Evolutionary conservation across 2,113 vertebrate species (phyloP), one percentile per base, ranked within the genome.

Genomic region (Hirundichthys speculiger): DNA sequence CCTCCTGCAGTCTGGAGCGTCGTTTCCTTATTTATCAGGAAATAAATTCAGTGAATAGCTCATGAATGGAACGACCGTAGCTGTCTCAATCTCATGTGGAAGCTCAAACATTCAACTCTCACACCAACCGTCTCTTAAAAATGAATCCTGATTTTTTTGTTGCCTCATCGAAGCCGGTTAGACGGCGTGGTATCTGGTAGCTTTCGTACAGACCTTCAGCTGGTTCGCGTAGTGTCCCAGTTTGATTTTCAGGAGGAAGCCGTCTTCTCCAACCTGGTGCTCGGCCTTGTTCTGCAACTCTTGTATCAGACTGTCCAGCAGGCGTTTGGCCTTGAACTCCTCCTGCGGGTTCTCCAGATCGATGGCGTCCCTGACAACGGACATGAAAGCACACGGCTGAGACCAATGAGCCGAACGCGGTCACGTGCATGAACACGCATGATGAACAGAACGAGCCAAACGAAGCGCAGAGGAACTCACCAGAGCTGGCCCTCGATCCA

Each of bases 261-360:
- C 96, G 0, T 99, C 97, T 77, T 98, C 97, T 13, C 96, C 97
- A 72, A 98, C 94, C 79, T 98, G 96, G 89, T 98, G 98, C 51
- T 98, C 97, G 0, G 98, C 98, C 84, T 99, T 99, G 91, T 97
- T 98, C 93, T 99, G 97, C 77, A 99, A 89, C 91, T 99, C 98
- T 76, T 98, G 96, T 79, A 98, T 96, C 82, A 99, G 93, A 70
- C 94, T 95, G 73, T 99, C 98, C 83, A 99, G 85, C 79, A 98
- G 93, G 64, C 97, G 94, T 18, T 97, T 94, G 52, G 93, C 93
- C 84, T 98, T 96, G 77, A 95, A 92, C 48, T 94, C 94, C 82
- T 99, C 97, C 87, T 98, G 96, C 6, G 96, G 95, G 85, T 95
- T 98, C 75, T 98, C 97, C 40, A 96, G 86, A 77, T 98, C 96